phyloP scores from a whole-genome alignment of 1,140 invertebrate species.

The Rhyzopertha dominica region DNA sequence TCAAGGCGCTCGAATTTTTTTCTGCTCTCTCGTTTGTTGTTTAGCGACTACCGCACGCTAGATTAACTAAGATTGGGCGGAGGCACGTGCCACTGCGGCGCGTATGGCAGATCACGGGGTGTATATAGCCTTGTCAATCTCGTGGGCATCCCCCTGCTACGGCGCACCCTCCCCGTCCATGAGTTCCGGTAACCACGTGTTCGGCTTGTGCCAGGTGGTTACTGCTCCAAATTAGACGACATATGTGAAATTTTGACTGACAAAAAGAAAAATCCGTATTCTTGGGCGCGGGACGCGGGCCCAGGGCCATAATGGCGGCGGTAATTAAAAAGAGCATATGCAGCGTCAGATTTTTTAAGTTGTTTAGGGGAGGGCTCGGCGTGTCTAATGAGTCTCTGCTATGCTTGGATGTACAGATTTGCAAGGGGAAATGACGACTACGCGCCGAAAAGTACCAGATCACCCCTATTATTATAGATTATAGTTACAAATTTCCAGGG shows the following conservation, averaged over 20 bases:
- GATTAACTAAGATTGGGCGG: slow-evolving; percentile 16
- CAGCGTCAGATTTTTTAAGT: too few species aligned
- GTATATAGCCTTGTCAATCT: slow-evolving; percentile 3
- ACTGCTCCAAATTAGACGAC: slow-evolving; percentile 28
- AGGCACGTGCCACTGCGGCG: slow-evolving; percentile 15
- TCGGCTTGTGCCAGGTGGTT: slow-evolving; percentile 27
- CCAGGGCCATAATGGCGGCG: too few species aligned
- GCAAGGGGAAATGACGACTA: too few species aligned
- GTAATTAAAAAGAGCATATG: too few species aligned
- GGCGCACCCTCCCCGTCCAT: slow-evolving; percentile 5
- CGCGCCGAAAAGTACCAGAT: too few species aligned
- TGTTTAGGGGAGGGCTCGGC: too few species aligned
- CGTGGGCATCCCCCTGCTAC: slow-evolving; percentile 3
- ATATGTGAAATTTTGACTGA: slow-evolving; percentile 28
- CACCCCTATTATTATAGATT: too few species aligned
- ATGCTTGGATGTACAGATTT: too few species aligned
- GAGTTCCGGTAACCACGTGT: slow-evolving; percentile 28
- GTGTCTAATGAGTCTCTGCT: too few species aligned
- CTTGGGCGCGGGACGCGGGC: too few species aligned
- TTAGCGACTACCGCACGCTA: slow-evolving; percentile 7
- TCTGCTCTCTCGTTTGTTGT: too few species aligned
- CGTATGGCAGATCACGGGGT: slow-evolving; percentile 12
- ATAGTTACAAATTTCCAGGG: too few species aligned
- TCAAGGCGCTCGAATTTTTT: not conserved
- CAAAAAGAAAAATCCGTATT: slow-evolving; percentile 25